Evolutionary conservation across 2,888 invertebrate genomes (phyloP).

Genomic region (Pherbina coryleti): DNA sequence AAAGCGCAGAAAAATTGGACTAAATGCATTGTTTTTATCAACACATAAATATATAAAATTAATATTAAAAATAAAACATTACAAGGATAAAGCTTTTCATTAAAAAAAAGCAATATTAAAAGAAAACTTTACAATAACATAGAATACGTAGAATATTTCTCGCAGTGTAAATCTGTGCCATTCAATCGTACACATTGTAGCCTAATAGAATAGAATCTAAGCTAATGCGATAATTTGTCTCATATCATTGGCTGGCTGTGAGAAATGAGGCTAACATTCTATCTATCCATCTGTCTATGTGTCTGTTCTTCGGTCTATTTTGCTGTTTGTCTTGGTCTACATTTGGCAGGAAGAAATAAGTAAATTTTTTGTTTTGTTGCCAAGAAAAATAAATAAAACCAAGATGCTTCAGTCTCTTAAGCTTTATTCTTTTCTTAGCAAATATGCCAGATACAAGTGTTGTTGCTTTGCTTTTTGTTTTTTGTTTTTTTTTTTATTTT

Average conservation of each 20-base stretch:
- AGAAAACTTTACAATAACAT: not conserved
- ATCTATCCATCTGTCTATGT: slow-evolving; percentile 8
- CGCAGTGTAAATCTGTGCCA: not conserved
- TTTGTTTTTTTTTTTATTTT: not conserved
- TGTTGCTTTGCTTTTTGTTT: not conserved
- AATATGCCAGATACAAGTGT: not conserved
- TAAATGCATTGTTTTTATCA: too few species aligned
- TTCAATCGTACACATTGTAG: not conserved
- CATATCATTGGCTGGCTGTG: slow-evolving; percentile 27
- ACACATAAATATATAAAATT: too few species aligned
- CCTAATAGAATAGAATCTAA: slow-evolving; percentile 29
- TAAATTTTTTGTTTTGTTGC: not conserved
- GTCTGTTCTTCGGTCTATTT: not conserved
- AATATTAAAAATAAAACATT: too few species aligned
- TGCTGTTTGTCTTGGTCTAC: not conserved
- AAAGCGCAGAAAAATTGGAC: too few species aligned
- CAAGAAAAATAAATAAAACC: slow-evolving; percentile 10
- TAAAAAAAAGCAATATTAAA: not conserved
- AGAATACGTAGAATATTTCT: too few species aligned
- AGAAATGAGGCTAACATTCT: not conserved
- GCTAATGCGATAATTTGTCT: slow-evolving; percentile 45
- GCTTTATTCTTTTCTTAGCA: not conserved
- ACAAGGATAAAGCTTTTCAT: too few species aligned
- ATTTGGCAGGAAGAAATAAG: not conserved
- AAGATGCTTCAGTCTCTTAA: not conserved